phyloP scores from a whole-genome alignment of 2,113 vertebrate species.

The Philantomba maxwellii region DNA sequence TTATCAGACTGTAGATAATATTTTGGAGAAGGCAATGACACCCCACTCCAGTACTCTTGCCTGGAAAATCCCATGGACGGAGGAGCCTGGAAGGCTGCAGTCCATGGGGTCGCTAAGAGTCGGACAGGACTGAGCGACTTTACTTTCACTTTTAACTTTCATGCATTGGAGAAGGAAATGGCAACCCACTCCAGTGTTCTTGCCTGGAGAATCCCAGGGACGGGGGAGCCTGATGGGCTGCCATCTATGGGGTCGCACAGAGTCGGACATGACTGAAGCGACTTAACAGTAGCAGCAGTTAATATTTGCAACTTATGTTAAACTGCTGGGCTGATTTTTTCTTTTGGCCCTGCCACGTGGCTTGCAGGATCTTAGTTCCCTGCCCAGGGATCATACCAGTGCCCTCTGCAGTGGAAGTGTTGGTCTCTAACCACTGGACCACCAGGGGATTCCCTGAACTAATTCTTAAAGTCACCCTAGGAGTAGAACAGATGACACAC shows the following conservation, averaged over 20 bases:
- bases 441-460: neutral
- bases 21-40: neutral
- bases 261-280: too few relatives aligned
- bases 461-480: neutral
- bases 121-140: too few relatives aligned
- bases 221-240: accelerated
- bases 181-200: too few relatives aligned
- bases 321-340: neutral
- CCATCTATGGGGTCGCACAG: too few relatives aligned
- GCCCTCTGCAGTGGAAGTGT: neutral
- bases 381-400: neutral
- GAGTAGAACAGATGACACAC: neutral
- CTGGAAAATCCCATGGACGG: too few relatives aligned
- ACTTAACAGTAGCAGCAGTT: neutral
- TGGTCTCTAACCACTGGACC: neutral
- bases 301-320: neutral
- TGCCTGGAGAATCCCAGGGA: too few relatives aligned
- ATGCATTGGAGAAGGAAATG: too few relatives aligned
- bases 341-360: neutral
- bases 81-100: too few relatives aligned
- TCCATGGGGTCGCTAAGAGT: too few relatives aligned
- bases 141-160: too few relatives aligned
- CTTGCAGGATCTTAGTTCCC: neutral
- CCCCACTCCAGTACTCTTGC: too few relatives aligned
- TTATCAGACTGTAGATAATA: neutral